A percentile compares a stretch with the other conserved stretches of the same genome.
Evolutionary conservation across 1,140 invertebrate genomes (phyloP).

Genomic region (Macrotrachela quadricornifera): DNA sequence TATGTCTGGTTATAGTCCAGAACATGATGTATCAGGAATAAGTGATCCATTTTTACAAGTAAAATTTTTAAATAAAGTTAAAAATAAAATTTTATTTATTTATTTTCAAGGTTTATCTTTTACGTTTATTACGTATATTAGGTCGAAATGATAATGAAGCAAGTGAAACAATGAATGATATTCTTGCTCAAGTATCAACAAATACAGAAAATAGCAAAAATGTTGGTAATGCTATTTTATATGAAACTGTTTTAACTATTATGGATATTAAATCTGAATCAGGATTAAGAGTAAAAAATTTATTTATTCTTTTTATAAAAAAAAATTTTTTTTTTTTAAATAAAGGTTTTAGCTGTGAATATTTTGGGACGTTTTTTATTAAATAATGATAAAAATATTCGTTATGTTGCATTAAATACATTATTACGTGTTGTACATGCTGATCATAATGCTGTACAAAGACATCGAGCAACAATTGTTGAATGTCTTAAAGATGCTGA

Average conservation of each 20-base stretch:
- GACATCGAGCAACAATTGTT: constrained; percentile 89
- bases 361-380: constrained; percentile 89
- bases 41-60: constrained; percentile 97
- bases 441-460: constrained; percentile 88
- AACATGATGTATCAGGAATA: constrained; percentile 97
- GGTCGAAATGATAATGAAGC: constrained; percentile 84
- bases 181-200: constrained; percentile 79
- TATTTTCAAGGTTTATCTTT: constrained; percentile 46
- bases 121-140: constrained; percentile 71
- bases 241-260: constrained; percentile 88
- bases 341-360: constrained; percentile 70
- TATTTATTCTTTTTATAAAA: too few species aligned
- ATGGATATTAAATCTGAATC: constrained; percentile 95
- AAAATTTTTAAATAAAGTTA: constrained; percentile 4
- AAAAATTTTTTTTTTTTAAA: too few species aligned
- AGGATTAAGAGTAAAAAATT: constrained; percentile 47
- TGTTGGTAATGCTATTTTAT: constrained; percentile 88
- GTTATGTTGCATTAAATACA: constrained; percentile 94
- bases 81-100: too few species aligned
- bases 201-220: constrained; percentile 96
- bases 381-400: constrained; percentile 98
- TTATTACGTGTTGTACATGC: constrained; percentile 81
- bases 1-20: constrained; percentile 89
- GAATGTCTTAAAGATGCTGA: constrained; percentile 65
- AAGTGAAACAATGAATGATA: constrained; percentile 98